Conservation (phyloP, 2,888 invertebrate genomes). For the Ectobius pallidus region DNA sequence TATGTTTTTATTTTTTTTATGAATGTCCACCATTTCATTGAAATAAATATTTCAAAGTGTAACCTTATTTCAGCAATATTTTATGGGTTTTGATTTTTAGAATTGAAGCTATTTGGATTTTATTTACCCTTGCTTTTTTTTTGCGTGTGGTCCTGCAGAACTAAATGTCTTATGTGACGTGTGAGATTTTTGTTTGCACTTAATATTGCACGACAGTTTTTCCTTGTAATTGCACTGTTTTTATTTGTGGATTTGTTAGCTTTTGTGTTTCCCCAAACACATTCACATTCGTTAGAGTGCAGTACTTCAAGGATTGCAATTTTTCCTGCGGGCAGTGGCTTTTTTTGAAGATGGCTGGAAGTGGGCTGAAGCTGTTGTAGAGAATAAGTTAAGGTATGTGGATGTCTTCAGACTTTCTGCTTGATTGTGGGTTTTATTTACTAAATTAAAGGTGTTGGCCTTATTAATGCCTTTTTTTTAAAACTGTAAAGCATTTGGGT, state of each 20-base stretch:
- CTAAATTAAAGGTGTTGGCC: too few relatives aligned
- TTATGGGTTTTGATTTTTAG: too few relatives aligned
- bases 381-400: constrained; percentile 27
- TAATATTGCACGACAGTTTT: constrained; percentile 1
- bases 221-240: constrained; percentile 5
- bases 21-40: too few relatives aligned
- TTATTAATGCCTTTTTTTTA: too few relatives aligned
- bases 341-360: constrained; percentile 29
- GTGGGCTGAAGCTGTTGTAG: constrained; percentile 18
- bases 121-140: constrained; percentile 1
- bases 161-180: not conserved
- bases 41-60: too few relatives aligned
- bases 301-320: constrained; percentile 10
- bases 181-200: not conserved
- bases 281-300: not conserved
- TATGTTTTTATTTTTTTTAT: too few relatives aligned
- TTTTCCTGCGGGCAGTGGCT: constrained; percentile 21
- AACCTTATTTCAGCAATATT: too few relatives aligned
- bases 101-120: too few relatives aligned
- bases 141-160: not conserved
- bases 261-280: constrained; percentile 21
- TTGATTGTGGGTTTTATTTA: constrained; percentile 26
- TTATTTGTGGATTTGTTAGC: constrained; percentile 12
- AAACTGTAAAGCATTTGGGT: constrained; percentile 6
- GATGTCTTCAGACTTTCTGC: constrained; percentile 20